Base-by-base conservation (phyloP, 1,140 invertebrate genomes). In the Drosophila ercepeae region DNA sequence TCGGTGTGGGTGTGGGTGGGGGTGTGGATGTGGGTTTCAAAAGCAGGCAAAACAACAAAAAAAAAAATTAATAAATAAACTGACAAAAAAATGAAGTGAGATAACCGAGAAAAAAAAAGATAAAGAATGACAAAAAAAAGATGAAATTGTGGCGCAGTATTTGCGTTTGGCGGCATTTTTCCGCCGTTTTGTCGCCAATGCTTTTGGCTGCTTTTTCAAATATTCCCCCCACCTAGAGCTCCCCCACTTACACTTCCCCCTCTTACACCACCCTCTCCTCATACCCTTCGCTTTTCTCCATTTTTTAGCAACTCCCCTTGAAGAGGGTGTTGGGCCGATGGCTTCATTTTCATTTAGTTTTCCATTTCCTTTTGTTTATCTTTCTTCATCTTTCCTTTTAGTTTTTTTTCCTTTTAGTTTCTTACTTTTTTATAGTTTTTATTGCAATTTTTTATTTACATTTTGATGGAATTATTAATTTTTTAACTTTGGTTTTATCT, bases 91-190 rank as follows among this genome's bases (percentile, higher is more conserved):
- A 69, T 41, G n/a, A 70, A 32, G 39, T 42, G 42, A 58, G 48
- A 50, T 45, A 77, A 65, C 69, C 64, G 39, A 46, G 41, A 55
- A 51, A 32, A 11, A 32, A 1, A n/a, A 11, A 3, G 11, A 32
- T 11, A 8, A 29, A 39, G n/a, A n/a, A n/a, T n/a, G n/a, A n/a
- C n/a, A 27, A 18, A 4, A 32, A 21, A 18, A 55, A 46, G 21
- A 48, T 61, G 77, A 81, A 81, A 82, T 64, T 83, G 68, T 82
- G 61, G 52, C 69, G 58, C 73, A 74, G 61, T 67, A 82, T 83
- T 76, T 82, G 77, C 77, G 67, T 81, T 78, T 78, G 75, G 70
- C 69, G 79, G 59, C 75, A 70, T 75, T 84, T 84, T 76, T 53
- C 54, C 61, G 76, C 58, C 50, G 50, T 9, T 58, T 29, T 39